These are phyloP conservation scores for Busseola fusca DNA, from an alignment of 2,888 invertebrate species.

Conservation along the genomic window DNA sequence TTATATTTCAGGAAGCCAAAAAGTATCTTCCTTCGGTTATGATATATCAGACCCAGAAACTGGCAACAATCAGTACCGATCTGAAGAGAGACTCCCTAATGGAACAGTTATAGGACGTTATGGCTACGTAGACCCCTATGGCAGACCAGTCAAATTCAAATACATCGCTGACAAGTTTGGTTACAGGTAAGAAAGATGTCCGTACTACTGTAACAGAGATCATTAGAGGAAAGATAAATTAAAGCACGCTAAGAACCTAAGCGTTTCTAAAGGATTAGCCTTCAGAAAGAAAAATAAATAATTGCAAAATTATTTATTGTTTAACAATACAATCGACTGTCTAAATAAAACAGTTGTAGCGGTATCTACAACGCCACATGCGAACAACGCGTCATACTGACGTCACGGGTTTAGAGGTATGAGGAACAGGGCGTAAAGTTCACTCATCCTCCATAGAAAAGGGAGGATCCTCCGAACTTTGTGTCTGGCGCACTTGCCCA, in stretches of 20 bases:
- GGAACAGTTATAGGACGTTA: constrained; percentile 93
- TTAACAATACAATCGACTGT: not conserved
- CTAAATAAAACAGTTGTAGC: not conserved
- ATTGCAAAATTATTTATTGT: too few species aligned
- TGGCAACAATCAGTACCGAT: constrained; percentile 92
- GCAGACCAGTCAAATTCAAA: constrained; percentile 89
- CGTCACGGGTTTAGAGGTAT: too few species aligned
- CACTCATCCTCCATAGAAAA: too few species aligned
- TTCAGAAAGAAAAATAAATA: too few species aligned
- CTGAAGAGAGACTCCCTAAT: constrained; percentile 91
- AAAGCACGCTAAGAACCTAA: not conserved
- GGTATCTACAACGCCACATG: too few species aligned
- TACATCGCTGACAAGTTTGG: constrained; percentile 91
- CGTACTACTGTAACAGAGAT: not conserved
- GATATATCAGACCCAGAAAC: constrained; percentile 90
- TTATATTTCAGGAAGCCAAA: constrained; percentile 79
- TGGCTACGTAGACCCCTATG: constrained; percentile 91
- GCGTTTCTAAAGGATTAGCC: too few species aligned
- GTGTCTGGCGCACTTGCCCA: too few species aligned
- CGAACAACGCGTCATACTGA: too few species aligned
- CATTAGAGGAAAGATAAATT: not conserved
- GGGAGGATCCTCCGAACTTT: too few species aligned
- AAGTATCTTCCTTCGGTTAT: constrained; percentile 93
- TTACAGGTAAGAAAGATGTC: constrained; percentile 88
- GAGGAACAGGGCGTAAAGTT: too few species aligned